Base-by-base conservation (phyloP, 2,113 vertebrate species). In the Hepsetus odoe region DNA sequence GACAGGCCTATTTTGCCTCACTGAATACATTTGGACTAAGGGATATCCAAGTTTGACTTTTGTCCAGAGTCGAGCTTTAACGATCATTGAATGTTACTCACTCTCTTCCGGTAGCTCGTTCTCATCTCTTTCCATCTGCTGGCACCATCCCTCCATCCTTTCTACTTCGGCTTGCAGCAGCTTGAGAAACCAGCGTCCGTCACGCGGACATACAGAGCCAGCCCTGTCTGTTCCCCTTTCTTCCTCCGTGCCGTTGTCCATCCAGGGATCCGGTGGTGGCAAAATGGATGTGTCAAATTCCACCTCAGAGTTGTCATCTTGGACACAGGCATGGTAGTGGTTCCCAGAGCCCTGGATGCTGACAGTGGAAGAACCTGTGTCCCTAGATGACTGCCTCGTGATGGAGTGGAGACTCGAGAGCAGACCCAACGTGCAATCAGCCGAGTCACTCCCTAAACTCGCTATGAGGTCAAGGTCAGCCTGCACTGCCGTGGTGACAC, bases 281-380 rank as follows among this genome's bases (percentile, higher is more conserved):
- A 99, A 94, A 85, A 98, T 96, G 56, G 97, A 98, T 0, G 97
- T 96, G 85, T 99, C 97, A 65, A 99, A 99, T 90, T 95, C 95
- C 46, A 94, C 95, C 75, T 96, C 96, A 79, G 96, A 95, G 38
- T 96, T 95, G 42, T 98, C 95, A 35, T 98, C 96, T 13, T 94
- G 96, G 33, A 95, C 91, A 82, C 96, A 98, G 80, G 96, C 97
- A 32, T 98, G 97, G 85, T 98, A 98, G 78, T 98, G 96, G 88
- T 98, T 98, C 88, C 96, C 97, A 82, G 96, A 97, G 88, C 97
- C 97, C 90, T 98, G 97, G 87, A 99, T 97, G 93, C 96, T 98
- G 88, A 98, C 96, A 0, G 97, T 98, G 67, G 97, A 98, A 77
- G 96, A 94, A 91, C 95, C 90, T 56, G 95, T 94, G 49, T 99